Base-by-base conservation (phyloP, 2,888 invertebrate species). In the Rotaria magnacalcarata region DNA sequence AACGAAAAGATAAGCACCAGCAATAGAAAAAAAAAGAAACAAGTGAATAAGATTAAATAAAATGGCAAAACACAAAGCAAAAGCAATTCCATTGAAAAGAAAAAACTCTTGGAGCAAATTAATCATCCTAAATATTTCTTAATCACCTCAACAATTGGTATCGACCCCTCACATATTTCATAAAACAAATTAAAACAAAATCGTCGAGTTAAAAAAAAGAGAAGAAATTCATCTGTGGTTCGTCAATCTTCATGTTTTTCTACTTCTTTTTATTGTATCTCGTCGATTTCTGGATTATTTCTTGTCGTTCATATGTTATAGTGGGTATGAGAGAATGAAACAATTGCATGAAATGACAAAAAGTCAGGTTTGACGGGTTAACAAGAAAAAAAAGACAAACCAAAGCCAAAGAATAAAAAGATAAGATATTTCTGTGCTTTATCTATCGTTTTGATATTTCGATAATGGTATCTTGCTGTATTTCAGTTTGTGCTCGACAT, bases 401-500 rank as follows among this genome's bases (percentile, higher is more conserved):
- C 21, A 56, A 56, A 27, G 27, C 3, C 24, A 24, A 60, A 8
- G 6, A n/a, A 60, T 14, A 60, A 67, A 14, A 34, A 67, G 10
- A 67, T 67, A 16, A 14, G 11, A 27, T 14, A 16, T 67, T 14
- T 67, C 19, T 2, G 27, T 34, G 67, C 24, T 67, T 16, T 24
- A 67, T 41, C 27, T 58, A 84, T 84, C 84, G 41, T 84, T 84
- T 60, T 43, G 84, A 56, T 41, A 58, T 84, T 84, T 84, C 60
- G n/a, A 27, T 14, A 27, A 84, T 58, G n/a, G 84, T 60, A 21
- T 84, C 84, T n/a, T 27, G 84, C 34, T 84, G 56, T 54, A 84
- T 84, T 84, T 60, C 54, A 21, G 58, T 58, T 54, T 84, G 41
- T 27, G 52, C 16, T 41, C 50, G 60, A 41, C 52, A 84, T n/a